Base-by-base conservation (phyloP, 2,113 vertebrate genomes). In the Microcebus griseorufus region DNA sequence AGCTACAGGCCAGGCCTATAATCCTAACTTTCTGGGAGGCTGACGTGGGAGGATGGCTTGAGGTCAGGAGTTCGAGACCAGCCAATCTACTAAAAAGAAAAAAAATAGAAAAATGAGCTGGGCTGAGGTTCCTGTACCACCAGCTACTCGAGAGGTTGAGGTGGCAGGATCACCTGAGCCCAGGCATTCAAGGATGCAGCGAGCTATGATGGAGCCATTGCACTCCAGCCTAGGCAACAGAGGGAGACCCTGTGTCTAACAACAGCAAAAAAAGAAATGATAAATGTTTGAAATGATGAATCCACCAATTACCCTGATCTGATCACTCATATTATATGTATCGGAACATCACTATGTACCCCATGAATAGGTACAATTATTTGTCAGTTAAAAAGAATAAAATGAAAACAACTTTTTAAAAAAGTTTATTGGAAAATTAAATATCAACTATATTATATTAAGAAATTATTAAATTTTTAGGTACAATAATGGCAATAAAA, bases 381-480 rank as follows among this genome's bases (percentile, higher is more conserved):
- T 62, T 62, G 25, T 62, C 60, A 62, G 10, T 62, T 58, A 58
- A 58, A 58, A 58, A 58, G 53, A 55, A 55, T 55, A 55, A 18
- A 55, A 55, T 55, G 25, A 27, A 62, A 62, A 62, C 1, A 37
- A 69, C 29, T 55, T 78, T 75, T 8, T 5, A 25, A 37, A 88
- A 23, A 22, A 85, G 34, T 45, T 75, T 93, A 88, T 60, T 23
- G 76, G 67, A 69, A 81, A 91, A 81, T 29, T 81, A 34, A 80
- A 87, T 8, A 91, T 18, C 53, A 70, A 62, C 13, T 83, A 64
- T 88, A 92, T 69, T 94, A 69, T 76, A 53, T 37, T 76, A 42
- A 94, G 14, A 51, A 60, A n/a, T 73, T 90, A 79, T 75, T 90
- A 51, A 82, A n/a, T 76, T 94, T 93, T 88, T 78, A 45, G 45